Base-by-base conservation (phyloP, 2,797 vertebrate species). In the Okamejei kenojei region DNA sequence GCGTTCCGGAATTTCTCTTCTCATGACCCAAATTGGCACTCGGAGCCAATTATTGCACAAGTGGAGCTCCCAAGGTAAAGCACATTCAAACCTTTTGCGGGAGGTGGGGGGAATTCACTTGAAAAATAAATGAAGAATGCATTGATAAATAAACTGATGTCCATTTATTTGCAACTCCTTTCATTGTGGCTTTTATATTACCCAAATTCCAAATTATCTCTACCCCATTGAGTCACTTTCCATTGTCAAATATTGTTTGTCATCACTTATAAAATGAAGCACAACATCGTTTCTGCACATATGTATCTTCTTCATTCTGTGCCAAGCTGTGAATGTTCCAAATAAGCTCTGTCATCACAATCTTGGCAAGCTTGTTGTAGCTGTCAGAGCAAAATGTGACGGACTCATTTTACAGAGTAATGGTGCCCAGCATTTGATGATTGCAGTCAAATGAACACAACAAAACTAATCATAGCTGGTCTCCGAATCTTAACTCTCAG, bases 341-440 rank as follows among this genome's bases (percentile, higher is more conserved):
- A 88, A 88, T 88, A 63, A n/a, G 23, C 29, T 88, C 84, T 88
- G 84, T 86, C 61, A 65, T 65, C 17, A 88, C 65, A 88, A 32
- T 88, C 84, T 88, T 88, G 84, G 61, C 84, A 88, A 88, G n/a
- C 61, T 88, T 88, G 63, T 35, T 21, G 15, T 68, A 17, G 61
- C 63, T 88, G 84, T 88, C 61, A 68, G 84, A 65, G 68, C 17
- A 88, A 88, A 88, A 88, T 68, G 63, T 88, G 84, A 88, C 61
- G 21, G n/a, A n/a, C 15, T 65, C 65, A 88, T 65, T 65, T 88
- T 68, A 68, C 84, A 68, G 68, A 88, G 84, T 88, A 63, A 68
- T 9, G 65, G 1, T 65, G n/a, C 7, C n/a, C 7, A 68, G 84
- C 61, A 7, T 88, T 88, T 88, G 84, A 68, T 88, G n/a, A 0